Percentiles rank a stretch among this genome's conserved stretches.
Evolutionary conservation across 2,113 vertebrate species (phyloP).

Genomic region (Proteles cristata): DNA sequence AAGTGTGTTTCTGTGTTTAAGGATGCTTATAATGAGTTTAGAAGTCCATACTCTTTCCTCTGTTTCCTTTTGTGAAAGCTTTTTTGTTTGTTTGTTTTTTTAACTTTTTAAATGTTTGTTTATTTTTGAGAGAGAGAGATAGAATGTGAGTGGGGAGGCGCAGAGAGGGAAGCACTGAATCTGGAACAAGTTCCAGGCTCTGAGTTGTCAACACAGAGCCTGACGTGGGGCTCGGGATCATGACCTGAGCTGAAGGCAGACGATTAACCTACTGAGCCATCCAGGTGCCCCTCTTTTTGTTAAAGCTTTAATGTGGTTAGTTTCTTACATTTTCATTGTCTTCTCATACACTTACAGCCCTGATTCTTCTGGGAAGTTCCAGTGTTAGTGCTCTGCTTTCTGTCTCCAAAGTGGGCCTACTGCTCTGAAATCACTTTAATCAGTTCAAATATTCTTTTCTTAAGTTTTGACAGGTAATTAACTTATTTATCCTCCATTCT

Average conservation of each 20-base stretch:
- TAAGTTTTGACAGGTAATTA: background rate
- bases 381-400: background rate
- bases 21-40: background rate
- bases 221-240: too few relatives aligned
- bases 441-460: slow-evolving; percentile 25
- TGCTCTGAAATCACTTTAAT: slow-evolving; percentile 18
- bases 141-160: too few relatives aligned
- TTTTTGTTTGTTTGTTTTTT: background rate
- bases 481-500: background rate
- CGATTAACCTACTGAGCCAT: too few relatives aligned
- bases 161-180: too few relatives aligned
- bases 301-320: background rate
- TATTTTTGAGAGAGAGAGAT: too few relatives aligned
- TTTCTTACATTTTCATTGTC: background rate
- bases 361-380: background rate
- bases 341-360: background rate
- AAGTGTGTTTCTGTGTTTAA: background rate
- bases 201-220: too few relatives aligned
- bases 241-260: too few relatives aligned
- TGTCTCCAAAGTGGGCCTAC: background rate
- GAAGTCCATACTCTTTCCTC: background rate
- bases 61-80: background rate
- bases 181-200: too few relatives aligned
- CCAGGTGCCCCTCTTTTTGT: background rate
- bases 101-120: too few relatives aligned